These are phyloP conservation scores for Silurus glanis DNA, from an alignment of 2,113 vertebrate genomes.

Conservation along the genomic window DNA sequence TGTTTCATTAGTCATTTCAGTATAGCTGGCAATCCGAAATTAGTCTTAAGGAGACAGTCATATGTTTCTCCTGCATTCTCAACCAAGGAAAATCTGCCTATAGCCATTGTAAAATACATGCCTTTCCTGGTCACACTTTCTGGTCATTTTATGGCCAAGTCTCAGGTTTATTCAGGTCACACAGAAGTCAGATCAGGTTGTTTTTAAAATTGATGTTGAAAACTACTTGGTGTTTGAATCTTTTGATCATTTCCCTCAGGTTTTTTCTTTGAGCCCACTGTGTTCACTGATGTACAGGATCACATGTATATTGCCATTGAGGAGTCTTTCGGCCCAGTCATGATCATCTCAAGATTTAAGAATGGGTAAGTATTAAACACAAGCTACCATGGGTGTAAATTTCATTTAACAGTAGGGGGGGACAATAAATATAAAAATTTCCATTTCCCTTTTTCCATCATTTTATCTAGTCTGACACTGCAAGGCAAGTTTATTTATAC, in stretches of 20 bases:
- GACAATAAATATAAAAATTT: too few relatives aligned
- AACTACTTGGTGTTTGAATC: background rate
- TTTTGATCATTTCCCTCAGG: constrained; percentile 63
- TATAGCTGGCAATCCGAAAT: background rate
- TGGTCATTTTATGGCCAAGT: too few relatives aligned
- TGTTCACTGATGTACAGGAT: constrained; percentile 81
- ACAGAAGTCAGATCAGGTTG: too few relatives aligned
- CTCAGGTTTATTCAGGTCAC: background rate
- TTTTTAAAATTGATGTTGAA: background rate
- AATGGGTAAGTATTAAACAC: constrained; percentile 66
- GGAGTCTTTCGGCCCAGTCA: constrained; percentile 86
- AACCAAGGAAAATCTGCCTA: background rate
- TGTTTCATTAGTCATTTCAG: background rate
- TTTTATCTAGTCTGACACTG: too few relatives aligned
- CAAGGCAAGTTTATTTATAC: too few relatives aligned
- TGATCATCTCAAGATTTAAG: constrained; percentile 84
- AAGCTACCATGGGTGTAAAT: too few relatives aligned
- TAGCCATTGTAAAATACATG: background rate
- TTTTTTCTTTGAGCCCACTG: constrained; percentile 85
- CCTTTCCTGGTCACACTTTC: background rate
- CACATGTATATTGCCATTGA: constrained; percentile 82
- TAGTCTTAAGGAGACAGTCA: background rate
- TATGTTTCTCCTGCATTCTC: background rate
- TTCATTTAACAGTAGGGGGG: too few relatives aligned
- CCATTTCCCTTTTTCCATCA: too few relatives aligned